Evolutionary conservation across 2,888 invertebrate species (phyloP).

Genomic region (Chloroclysta siterata): DNA sequence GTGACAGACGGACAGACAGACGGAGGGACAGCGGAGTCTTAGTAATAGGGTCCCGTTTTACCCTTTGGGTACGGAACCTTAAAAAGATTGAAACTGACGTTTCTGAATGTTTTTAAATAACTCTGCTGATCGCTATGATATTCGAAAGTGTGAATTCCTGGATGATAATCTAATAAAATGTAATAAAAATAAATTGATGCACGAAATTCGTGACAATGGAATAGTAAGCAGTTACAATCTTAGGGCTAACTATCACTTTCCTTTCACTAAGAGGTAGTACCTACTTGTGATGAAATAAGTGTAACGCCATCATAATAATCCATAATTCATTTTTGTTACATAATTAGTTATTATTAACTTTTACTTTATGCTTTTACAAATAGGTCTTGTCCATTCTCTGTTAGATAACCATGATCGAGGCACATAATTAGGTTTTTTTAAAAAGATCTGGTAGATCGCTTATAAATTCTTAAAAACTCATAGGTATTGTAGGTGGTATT

Average conservation of each 20-base stretch:
- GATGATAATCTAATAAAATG: background rate
- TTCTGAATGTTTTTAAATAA: no score
- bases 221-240: background rate
- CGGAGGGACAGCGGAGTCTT: no score
- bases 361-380: slow-evolving; percentile 33
- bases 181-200: slow-evolving; percentile 7
- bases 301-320: slow-evolving; percentile 38
- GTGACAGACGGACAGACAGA: no score
- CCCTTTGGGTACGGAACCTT: no score
- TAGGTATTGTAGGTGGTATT: no score
- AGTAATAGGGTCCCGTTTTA: no score
- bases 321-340: slow-evolving; percentile 43
- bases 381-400: slow-evolving; percentile 46
- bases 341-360: slow-evolving; percentile 44
- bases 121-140: no score
- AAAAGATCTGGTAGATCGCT: no score
- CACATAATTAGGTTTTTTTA: background rate
- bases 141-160: background rate
- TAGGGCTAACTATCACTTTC: slow-evolving; percentile 33
- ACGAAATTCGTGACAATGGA: slow-evolving; percentile 23
- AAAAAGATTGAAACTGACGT: no score
- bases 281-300: slow-evolving; percentile 13
- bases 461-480: no score
- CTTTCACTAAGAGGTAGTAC: slow-evolving; percentile 27
- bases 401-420: slow-evolving; percentile 44